phyloP scores from a whole-genome alignment of 2,888 invertebrate species.

The Drosophila kambysellisi region DNA sequence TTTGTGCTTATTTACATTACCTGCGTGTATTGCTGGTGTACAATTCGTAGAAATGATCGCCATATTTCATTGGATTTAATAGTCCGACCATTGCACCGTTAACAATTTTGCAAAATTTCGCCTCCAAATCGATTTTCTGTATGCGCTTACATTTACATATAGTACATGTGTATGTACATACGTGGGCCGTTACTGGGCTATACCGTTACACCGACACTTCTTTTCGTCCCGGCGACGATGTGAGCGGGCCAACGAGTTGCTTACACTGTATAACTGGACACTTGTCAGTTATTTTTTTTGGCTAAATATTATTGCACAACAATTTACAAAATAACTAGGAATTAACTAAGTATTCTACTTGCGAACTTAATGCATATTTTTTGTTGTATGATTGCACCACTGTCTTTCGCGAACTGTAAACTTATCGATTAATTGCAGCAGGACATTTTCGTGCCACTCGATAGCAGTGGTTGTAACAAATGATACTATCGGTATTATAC shows the following conservation, averaged over 20 bases:
- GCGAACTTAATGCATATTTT: constrained; percentile 67
- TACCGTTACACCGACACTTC: constrained; percentile 53
- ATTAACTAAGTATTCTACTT: constrained; percentile 70
- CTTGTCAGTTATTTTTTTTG: constrained; percentile 45
- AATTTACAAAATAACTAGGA: constrained; percentile 71
- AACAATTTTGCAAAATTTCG: constrained; percentile 36
- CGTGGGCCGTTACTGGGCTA: constrained; percentile 44
- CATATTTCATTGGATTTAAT: constrained; percentile 85
- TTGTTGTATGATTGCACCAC: constrained; percentile 60
- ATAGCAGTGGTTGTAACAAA: neutral
- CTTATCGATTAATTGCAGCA: constrained; percentile 47
- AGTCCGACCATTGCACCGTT: constrained; percentile 82
- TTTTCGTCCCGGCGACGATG: constrained; percentile 11
- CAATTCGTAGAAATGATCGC: constrained; percentile 85
- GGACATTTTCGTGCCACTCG: constrained; percentile 29
- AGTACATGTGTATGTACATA: constrained; percentile 36
- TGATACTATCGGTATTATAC: constrained; percentile 22
- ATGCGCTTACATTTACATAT: constrained; percentile 42
- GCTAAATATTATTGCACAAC: constrained; percentile 75
- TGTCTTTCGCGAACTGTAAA: constrained; percentile 30
- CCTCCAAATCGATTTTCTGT: constrained; percentile 67
- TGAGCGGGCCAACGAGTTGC: constrained; percentile 22
- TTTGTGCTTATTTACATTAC: constrained; percentile 65
- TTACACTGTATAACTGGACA: constrained; percentile 31
- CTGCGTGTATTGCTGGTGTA: constrained; percentile 84